Base-by-base conservation (phyloP, 30 jellyfish, hydroid and myxozoan genomes). In the Phacellophora camtschatica region DNA sequence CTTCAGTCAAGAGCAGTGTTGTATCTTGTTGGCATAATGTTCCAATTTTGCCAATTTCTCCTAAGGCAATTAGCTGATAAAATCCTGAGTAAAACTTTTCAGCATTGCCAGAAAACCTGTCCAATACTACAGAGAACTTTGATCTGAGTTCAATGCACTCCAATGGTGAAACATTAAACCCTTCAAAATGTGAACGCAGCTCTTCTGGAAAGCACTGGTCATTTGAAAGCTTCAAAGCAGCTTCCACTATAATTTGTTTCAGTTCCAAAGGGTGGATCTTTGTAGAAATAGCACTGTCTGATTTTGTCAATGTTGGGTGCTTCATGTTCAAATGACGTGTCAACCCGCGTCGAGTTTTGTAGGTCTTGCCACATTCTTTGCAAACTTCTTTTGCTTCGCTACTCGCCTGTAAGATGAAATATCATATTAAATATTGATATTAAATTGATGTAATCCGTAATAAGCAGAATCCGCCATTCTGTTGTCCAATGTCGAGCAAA, bases 241-340 rank as follows among this genome's bases (percentile, higher is more conserved):
- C 35, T 56, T 25, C 22, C 71, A 19, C 15, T 27, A 56, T 29
- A 10, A 25, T 6, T 10, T 19, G 10, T 1, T 25, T 19, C 10
- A 56, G 41, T 56, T 56, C 71, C 35, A 56, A 5, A 19, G 71
- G 71, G 22, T 56, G 71, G 22, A 56, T 24, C 71, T 56, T 56
- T 2, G 39, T n/a, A n/a, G n/a, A n/a, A n/a, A n/a, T n/a, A n/a
- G n/a, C n/a, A n/a, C n/a, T n/a, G n/a, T n/a, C n/a, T n/a, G n/a
- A n/a, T n/a, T n/a, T n/a, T n/a, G n/a, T n/a, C n/a, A n/a, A n/a
- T n/a, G n/a, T n/a, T n/a, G n/a, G n/a, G n/a, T n/a, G n/a, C n/a
- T n/a, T n/a, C n/a, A n/a, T n/a, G n/a, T n/a, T n/a, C n/a, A n/a
- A n/a, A n/a, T n/a, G n/a, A n/a, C n/a, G n/a, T n/a, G n/a, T n/a